These are phyloP conservation scores for Aleiodes testaceus DNA, from an alignment of 2,888 invertebrate species.

Conservation along the genomic window DNA sequence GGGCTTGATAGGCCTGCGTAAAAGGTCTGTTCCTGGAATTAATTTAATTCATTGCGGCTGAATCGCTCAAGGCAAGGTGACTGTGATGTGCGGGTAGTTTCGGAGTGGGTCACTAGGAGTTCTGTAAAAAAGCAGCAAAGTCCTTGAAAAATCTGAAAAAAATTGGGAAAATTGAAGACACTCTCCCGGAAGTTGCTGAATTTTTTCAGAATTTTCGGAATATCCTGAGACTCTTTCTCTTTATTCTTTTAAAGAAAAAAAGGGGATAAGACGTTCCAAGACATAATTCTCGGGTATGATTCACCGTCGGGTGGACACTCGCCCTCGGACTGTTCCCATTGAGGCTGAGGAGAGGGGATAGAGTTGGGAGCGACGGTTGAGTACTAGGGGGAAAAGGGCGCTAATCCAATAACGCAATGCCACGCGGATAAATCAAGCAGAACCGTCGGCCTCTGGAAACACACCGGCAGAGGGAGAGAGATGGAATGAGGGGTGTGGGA, in stretches of 20 bases:
- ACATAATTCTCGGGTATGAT: constrained; percentile 62
- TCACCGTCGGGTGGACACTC: constrained; percentile 56
- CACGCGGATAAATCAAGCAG: constrained; percentile 69
- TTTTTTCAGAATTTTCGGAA: too few relatives aligned
- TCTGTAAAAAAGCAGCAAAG: too few relatives aligned
- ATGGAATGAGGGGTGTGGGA: constrained; percentile 18
- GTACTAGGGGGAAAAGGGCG: constrained; percentile 57
- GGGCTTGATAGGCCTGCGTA: constrained; percentile 76
- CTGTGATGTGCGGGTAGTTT: constrained; percentile 14
- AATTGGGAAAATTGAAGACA: too few relatives aligned
- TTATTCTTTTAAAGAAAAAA: too few relatives aligned
- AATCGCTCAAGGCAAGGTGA: neutral
- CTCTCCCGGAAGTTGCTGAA: too few relatives aligned
- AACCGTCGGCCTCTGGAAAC: constrained; percentile 44
- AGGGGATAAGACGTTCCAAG: constrained; percentile 1
- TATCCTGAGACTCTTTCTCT: too few relatives aligned
- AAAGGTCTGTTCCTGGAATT: constrained; percentile 37
- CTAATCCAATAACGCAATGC: constrained; percentile 70
- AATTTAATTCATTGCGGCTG: too few relatives aligned
- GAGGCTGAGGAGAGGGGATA: constrained; percentile 42
- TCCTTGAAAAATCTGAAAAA: too few relatives aligned
- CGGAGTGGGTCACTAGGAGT: neutral
- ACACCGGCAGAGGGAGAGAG: constrained; percentile 29
- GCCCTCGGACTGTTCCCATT: constrained; percentile 18
- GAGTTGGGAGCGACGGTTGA: constrained; percentile 41